A percentile compares a stretch with the other conserved stretches of the same genome.
Evolutionary conservation across 2,888 invertebrate species (phyloP).

Genomic region (Autographa gamma): DNA sequence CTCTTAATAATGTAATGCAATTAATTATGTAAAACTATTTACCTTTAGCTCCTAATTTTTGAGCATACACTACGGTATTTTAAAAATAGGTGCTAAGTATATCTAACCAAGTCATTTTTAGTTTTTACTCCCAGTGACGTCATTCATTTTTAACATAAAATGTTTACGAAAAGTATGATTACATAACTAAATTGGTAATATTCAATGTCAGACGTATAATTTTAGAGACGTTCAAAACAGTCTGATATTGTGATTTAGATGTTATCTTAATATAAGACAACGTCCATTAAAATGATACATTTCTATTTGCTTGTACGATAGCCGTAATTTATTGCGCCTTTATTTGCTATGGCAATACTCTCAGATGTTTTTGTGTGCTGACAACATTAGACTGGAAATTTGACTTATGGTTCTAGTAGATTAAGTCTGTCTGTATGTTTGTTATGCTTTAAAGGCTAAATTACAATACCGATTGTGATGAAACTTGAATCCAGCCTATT

Average conservation of each 20-base stretch:
- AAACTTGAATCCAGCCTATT: too few species aligned
- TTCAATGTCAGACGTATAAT: constrained; percentile 45
- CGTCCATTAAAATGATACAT: constrained; percentile 59
- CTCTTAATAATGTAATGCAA: too few species aligned
- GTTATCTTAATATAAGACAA: constrained; percentile 57
- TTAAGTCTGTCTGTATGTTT: neutral
- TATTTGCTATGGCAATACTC: constrained; percentile 34
- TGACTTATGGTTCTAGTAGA: neutral
- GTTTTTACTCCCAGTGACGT: too few species aligned
- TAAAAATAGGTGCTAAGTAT: too few species aligned
- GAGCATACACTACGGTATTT: too few species aligned
- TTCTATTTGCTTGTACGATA: constrained; percentile 28
- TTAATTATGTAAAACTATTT: too few species aligned
- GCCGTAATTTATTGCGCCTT: constrained; percentile 36
- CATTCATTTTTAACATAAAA: neutral
- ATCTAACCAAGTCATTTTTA: too few species aligned
- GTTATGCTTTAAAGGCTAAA: too few species aligned
- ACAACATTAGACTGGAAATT: constrained; percentile 20
- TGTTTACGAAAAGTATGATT: neutral
- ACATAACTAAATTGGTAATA: constrained; percentile 20
- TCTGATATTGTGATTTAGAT: constrained; percentile 57
- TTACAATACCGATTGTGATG: too few species aligned
- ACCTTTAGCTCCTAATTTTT: too few species aligned
- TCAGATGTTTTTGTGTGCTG: constrained; percentile 37
- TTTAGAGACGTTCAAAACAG: constrained; percentile 44